Base-by-base conservation (phyloP, 2,888 invertebrate genomes). In the Drosophila paucipuncta region DNA sequence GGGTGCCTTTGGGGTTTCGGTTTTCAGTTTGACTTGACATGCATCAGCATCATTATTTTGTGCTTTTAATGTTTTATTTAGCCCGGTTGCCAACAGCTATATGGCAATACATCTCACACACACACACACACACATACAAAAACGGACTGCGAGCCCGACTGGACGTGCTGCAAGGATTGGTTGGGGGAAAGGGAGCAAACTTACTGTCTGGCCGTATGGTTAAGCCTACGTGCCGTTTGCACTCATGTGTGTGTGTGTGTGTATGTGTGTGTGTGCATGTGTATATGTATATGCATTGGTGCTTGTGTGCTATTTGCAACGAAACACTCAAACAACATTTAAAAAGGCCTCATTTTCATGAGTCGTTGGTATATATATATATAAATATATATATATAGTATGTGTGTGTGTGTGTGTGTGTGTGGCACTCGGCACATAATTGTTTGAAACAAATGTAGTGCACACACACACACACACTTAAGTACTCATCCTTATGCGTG, bases 31-130 rank as follows among this genome's bases (percentile, higher is more conserved):
- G 85, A 79, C 85, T 86, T 85, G 85, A 86, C 85, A 86, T 85
- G 86, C 86, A 85, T 85, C 85, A 85, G 85, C 85, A 85, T 85
- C 86, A 85, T 85, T 85, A 85, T 85, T 86, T 85, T 86, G 86
- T 84, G 86, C 86, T 84, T 85, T 85, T 85, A 85, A 85, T 85
- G 86, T 85, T 85, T 86, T 85, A 85, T 85, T 85, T 86, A 84
- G 86, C 81, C 76, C 59, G 75, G 72, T 73, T 86, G 84, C 86
- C 85, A 81, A 76, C 86, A 81, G 84, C 77, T 66, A 66, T 66
- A 70, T 54, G 69, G 76, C 82, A 72, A 82, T 80, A 83, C 68
- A 83, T 79, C 59, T 57, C 22, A 68, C 35, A 73, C 33, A 47
- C 16, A n/a, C 35, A 52, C 50, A 63, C 53, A 57, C n/a, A n/a